Evolutionary conservation across 2,113 vertebrate genomes (phyloP).

Genomic region (Muntiacus reevesi): DNA sequence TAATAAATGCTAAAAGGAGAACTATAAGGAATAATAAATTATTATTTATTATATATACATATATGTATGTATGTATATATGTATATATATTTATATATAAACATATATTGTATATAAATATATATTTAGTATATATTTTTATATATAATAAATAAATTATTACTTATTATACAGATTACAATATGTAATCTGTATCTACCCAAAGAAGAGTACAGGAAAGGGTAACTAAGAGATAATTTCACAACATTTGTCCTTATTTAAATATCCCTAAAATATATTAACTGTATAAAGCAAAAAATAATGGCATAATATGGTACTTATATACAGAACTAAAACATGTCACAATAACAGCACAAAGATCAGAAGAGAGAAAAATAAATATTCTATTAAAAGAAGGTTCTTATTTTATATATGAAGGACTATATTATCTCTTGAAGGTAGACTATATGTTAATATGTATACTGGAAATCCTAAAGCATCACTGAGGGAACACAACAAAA

Average conservation of each 20-base stretch:
- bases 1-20: background rate
- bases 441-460: background rate
- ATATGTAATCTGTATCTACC: background rate
- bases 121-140: no score
- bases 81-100: no score
- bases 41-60: no score
- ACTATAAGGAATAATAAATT: background rate
- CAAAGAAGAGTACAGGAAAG: background rate
- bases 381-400: background rate
- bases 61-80: no score
- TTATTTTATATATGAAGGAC: background rate
- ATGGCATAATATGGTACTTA: background rate
- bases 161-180: no score
- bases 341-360: background rate
- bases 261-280: background rate
- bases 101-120: no score
- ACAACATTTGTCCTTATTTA: background rate
- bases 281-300: background rate
- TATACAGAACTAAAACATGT: background rate
- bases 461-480: background rate
- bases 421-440: background rate
- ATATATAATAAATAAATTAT: no score
- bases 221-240: background rate
- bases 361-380: background rate
- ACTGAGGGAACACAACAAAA: background rate